Percentiles rank a stretch among this genome's conserved stretches.
Conservation (phyloP, 2,888 invertebrate species). For the Theretra japonica region DNA sequence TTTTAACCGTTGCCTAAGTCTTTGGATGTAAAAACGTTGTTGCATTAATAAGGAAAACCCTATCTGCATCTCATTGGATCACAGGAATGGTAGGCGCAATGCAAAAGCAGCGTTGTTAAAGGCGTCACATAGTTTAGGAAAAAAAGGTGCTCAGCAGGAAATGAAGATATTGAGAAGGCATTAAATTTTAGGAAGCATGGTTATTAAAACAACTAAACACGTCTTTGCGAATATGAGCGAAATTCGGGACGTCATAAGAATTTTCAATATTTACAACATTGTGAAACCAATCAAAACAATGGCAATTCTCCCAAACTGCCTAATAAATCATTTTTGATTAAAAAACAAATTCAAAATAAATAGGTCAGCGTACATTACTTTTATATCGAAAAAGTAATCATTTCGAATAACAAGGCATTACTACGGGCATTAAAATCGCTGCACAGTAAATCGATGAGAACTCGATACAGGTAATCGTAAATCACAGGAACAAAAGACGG, state of each 20-base stretch:
- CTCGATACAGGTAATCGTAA: conserved; percentile 72
- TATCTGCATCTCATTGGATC: too few relatives aligned
- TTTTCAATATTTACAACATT: background rate
- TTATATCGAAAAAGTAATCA: conserved; percentile 43
- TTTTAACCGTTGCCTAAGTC: too few relatives aligned
- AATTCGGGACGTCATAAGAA: background rate
- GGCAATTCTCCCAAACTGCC: conserved; percentile 27
- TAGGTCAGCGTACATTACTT: conserved; percentile 34
- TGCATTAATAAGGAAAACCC: too few relatives aligned
- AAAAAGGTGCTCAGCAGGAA: too few relatives aligned
- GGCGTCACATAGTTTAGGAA: too few relatives aligned
- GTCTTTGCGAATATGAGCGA: background rate
- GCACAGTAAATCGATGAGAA: conserved; percentile 65
- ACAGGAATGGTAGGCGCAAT: too few relatives aligned
- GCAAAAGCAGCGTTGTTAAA: too few relatives aligned
- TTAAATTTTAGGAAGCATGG: too few relatives aligned
- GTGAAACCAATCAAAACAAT: conserved; percentile 5
- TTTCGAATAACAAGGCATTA: conserved; percentile 57
- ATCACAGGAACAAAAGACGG: conserved; percentile 81
- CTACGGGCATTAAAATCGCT: conserved; percentile 59
- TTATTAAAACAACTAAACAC: too few relatives aligned
- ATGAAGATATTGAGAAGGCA: too few relatives aligned
- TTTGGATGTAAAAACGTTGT: background rate
- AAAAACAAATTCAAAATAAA: conserved; percentile 27
- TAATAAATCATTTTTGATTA: conserved; percentile 29